Evolutionary conservation across 1,140 invertebrate genomes (phyloP).

Genomic region (Temnothorax longispinosus): DNA sequence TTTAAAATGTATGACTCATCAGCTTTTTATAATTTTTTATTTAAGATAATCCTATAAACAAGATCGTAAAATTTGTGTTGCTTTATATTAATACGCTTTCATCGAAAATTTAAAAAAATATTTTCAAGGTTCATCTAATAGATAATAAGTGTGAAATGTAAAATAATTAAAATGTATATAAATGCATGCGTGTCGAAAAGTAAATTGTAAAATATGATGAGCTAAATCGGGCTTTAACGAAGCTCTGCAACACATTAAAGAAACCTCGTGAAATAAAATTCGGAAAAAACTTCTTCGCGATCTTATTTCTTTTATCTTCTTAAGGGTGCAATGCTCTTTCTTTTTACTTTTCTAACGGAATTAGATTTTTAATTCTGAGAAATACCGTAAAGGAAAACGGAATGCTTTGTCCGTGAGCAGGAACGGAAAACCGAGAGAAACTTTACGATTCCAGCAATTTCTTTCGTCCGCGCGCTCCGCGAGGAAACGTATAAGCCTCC

Average conservation of each 20-base stretch:
- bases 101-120: neutral
- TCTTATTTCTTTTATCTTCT: slow-evolving; percentile 2
- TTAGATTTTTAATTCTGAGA: slow-evolving; percentile 41
- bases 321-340: neutral
- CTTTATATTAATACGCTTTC: neutral
- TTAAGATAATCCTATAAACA: neutral
- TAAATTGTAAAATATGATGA: neutral
- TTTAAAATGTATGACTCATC: neutral
- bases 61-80: neutral
- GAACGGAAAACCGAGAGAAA: slow-evolving; percentile 15
- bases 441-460: slow-evolving; percentile 13
- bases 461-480: neutral
- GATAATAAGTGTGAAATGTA: neutral
- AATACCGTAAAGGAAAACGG: slow-evolving; percentile 4
- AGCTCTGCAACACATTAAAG: neutral
- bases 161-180: too few species aligned
- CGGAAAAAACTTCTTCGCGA: neutral
- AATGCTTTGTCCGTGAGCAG: slow-evolving; percentile 15
- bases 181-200: neutral
- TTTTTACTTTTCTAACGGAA: slow-evolving; percentile 2
- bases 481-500: neutral
- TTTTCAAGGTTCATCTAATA: neutral
- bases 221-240: neutral
- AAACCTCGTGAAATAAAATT: neutral
- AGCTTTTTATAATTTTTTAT: neutral